Conservation (phyloP, 92 coral and sea anemone genomes). For the Zoanthus sansibaricus region DNA sequence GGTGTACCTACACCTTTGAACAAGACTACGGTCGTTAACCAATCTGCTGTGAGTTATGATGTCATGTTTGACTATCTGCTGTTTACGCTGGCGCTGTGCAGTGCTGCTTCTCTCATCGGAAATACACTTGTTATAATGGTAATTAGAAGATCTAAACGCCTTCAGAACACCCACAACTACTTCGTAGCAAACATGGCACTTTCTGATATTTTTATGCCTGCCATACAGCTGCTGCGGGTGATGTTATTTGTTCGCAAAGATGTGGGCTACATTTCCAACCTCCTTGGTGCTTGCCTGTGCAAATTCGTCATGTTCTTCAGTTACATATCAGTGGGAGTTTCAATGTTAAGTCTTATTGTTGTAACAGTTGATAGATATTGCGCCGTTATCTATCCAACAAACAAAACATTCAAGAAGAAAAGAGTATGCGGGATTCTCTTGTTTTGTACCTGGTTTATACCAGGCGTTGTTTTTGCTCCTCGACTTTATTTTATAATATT, state of each 20-base stretch:
- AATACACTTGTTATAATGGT: neutral
- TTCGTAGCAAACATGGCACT: conserved; percentile 14
- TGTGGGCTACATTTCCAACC: neutral
- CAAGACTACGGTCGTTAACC: neutral
- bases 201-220: conserved; percentile 10
- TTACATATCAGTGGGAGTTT: neutral
- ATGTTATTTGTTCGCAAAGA: neutral
- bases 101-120: neutral
- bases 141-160: neutral
- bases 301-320: neutral
- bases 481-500: neutral
- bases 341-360: neutral
- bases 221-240: neutral
- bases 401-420: neutral
- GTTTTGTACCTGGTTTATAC: neutral
- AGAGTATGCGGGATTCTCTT: neutral
- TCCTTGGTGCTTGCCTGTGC: neutral
- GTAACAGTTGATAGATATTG: conserved; percentile 8
- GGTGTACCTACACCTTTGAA: neutral
- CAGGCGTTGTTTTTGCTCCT: neutral
- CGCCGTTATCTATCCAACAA: conserved; percentile 1
- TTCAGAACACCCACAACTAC: conserved; percentile 10
- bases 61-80: neutral
- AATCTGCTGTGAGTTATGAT: neutral
- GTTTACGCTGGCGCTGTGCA: neutral